Evolutionary conservation across 2,888 invertebrate genomes (phyloP), one percentile per base, ranked within the genome.

Genomic region (Microplitis manilae): DNA sequence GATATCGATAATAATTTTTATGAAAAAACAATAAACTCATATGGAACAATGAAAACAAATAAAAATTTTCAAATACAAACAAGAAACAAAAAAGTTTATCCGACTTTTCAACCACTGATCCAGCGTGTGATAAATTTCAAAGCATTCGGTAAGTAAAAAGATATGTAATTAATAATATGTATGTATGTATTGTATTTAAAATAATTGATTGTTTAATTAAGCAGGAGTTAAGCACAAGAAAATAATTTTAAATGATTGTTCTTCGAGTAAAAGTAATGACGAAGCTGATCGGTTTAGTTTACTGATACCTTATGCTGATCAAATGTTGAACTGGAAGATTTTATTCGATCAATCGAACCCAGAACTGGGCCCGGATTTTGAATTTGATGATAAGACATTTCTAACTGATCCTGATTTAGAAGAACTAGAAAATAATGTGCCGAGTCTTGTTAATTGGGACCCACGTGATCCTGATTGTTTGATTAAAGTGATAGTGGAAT

Each of bases 291-390:
- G 94, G 84, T 94, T 94, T 84, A 91, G 92, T 64, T 85, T 95
- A 70, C 91, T 92, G 17, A 91, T 95, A 73, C 95, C 95, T 0
- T 95, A 94, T 87, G 95, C 94, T 79, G 94, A 93, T 1, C 93
- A 92, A 81, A 91, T 91, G 78, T 87, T 95, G 5, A 92, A 92
- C 82, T 95, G 95, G 94, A 94, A 94, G 85, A 91, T 95, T 13
- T 90, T 94, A 78, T 95, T 95, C 89, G 93, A 94, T 86, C 90
- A 91, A 0, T 89, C 91, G 15, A 90, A 91, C 69, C 93, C 94
- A 6, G 93, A 93, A 88, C 93, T 93, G 85, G 93, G 95, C 5
- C 95, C 95, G 1, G 95, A 95, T 87, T 95, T 95, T 86, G 91
- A 94, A 84, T 95, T 95, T 88, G 92, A 94, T 82, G 94, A 95